Percentiles rank a stretch among this genome's conserved stretches.
Evolutionary conservation across 35 echinoderm and acorn worm species (phyloP).

Genomic region (Amphiura filiformis): DNA sequence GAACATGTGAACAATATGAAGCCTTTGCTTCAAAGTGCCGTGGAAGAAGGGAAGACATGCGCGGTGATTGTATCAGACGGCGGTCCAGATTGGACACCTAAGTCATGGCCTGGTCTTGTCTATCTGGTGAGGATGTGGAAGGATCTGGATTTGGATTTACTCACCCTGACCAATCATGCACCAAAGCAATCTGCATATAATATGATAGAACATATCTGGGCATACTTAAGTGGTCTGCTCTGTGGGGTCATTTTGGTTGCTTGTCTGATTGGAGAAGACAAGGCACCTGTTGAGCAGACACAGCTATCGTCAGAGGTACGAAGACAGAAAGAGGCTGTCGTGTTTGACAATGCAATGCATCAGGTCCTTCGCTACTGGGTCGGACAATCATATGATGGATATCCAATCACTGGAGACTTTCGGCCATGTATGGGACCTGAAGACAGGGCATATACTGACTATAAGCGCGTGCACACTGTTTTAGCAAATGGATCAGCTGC

Average conservation of each 20-base stretch:
- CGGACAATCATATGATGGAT: constrained; percentile 13
- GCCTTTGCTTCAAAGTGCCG: neutral
- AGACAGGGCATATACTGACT: neutral
- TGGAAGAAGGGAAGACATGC: neutral
- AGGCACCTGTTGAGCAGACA: neutral
- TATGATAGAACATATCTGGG: constrained; percentile 52
- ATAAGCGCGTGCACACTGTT: neutral
- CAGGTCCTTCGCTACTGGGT: constrained; percentile 19
- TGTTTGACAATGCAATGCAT: constrained; percentile 45
- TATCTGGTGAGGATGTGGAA: constrained; percentile 11
- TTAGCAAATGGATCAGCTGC: neutral
- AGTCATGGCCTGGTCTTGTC: constrained; percentile 19
- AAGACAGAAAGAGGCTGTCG: constrained; percentile 5
- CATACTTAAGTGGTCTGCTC: constrained; percentile 36
- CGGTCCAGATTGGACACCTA: constrained; percentile 40
- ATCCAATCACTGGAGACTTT: neutral
- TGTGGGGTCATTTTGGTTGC: constrained; percentile 34
- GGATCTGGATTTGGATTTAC: constrained; percentile 27
- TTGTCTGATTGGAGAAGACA: constrained; percentile 26
- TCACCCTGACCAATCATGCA: constrained; percentile 18
- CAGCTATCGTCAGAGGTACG: neutral
- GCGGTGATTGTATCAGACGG: constrained; percentile 22
- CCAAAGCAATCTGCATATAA: constrained; percentile 49
- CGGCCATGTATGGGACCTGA: neutral
- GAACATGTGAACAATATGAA: constrained; percentile 38